These are phyloP conservation scores for Podiceps cristatus DNA, from an alignment of 2,113 vertebrate species.

Conservation along the genomic window DNA sequence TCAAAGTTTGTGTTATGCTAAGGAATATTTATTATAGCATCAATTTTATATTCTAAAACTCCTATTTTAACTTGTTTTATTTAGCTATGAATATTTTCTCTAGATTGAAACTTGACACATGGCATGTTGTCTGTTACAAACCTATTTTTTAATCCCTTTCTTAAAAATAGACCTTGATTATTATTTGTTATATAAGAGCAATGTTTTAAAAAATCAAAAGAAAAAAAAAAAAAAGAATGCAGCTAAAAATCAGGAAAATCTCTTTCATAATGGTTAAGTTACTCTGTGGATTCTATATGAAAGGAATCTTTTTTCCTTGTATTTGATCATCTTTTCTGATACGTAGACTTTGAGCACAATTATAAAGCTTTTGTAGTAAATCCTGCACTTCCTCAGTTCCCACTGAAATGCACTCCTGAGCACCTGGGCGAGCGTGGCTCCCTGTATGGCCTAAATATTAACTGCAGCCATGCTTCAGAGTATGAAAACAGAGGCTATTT, in stretches of 20 bases:
- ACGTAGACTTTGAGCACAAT: not conserved
- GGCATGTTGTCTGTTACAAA: not conserved
- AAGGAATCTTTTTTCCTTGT: not conserved
- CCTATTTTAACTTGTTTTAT: slow-evolving; percentile 1
- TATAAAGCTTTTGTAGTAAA: not conserved
- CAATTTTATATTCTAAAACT: slow-evolving; percentile 17
- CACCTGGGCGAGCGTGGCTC: not conserved
- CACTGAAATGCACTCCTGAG: not conserved
- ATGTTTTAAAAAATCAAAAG: not conserved
- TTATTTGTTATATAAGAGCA: not conserved
- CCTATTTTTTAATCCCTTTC: slow-evolving; percentile 23
- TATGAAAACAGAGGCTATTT: not conserved
- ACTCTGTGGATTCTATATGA: not conserved
- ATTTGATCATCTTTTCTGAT: not conserved
- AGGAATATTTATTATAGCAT: slow-evolving; percentile 44
- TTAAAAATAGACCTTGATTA: not conserved
- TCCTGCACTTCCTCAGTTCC: not conserved
- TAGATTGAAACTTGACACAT: not conserved
- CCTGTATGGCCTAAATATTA: not conserved
- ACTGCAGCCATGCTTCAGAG: not conserved
- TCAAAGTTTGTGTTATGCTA: slow-evolving; percentile 23
- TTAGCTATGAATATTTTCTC: not conserved
- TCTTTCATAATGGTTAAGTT: not conserved
- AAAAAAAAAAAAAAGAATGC: not conserved
- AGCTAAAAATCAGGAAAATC: not conserved